These are phyloP conservation scores for Taxidea taxus DNA, from an alignment of 2,113 vertebrate genomes.

Conservation along the genomic window DNA sequence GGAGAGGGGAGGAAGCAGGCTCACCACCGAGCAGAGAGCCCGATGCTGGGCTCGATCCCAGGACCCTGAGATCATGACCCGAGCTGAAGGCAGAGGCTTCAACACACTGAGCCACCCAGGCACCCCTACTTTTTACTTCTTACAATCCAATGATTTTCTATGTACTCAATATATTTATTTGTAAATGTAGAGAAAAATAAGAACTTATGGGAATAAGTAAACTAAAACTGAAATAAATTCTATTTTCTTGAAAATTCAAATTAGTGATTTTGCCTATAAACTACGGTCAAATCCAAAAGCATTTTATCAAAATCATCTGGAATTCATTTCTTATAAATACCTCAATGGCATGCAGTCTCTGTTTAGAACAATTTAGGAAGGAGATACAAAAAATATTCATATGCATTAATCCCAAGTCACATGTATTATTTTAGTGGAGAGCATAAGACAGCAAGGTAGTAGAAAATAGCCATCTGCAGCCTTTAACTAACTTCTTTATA, in stretches of 20 bases:
- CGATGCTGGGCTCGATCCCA: too few relatives aligned
- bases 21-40: too few relatives aligned
- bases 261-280: not conserved
- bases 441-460: not conserved
- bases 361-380: not conserved
- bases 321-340: constrained; percentile 24
- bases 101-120: too few relatives aligned
- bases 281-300: not conserved
- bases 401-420: not conserved
- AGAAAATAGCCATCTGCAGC: not conserved
- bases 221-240: constrained; percentile 44
- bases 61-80: too few relatives aligned
- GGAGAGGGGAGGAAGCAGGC: too few relatives aligned
- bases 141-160: not conserved
- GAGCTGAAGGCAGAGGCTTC: too few relatives aligned
- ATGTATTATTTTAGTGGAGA: not conserved
- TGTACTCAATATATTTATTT: constrained; percentile 13
- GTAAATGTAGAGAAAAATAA: not conserved
- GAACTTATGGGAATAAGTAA: not conserved
- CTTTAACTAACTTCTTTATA: not conserved
- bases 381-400: not conserved
- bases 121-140: not conserved
- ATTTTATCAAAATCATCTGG: not conserved
- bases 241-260: constrained; percentile 32
- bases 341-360: not conserved